These are phyloP conservation scores for Drosophila formosana DNA, from an alignment of 2,888 invertebrate genomes.

Conservation along the genomic window DNA sequence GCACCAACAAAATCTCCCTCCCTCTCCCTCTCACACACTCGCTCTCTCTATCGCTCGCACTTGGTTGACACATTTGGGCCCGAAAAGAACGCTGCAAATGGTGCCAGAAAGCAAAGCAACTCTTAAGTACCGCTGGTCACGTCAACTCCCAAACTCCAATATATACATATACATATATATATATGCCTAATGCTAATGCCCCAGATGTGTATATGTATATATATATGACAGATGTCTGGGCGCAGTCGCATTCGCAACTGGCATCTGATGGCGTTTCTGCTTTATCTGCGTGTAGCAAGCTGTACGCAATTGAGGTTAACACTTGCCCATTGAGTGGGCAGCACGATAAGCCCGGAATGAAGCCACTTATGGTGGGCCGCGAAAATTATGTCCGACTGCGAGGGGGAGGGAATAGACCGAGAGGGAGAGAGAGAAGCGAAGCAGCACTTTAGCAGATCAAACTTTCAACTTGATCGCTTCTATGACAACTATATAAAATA, in stretches of 20 bases:
- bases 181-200: conserved; percentile 5
- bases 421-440: too few species aligned
- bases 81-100: conserved; percentile 23
- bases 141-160: conserved; percentile 40
- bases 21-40: background rate
- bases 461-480: too few species aligned
- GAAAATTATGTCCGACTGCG: too few species aligned
- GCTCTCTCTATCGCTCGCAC: background rate
- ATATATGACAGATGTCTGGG: conserved; percentile 57
- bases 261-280: conserved; percentile 54
- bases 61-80: conserved; percentile 64
- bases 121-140: conserved; percentile 75
- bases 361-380: conserved; percentile 7
- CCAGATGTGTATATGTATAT: background rate
- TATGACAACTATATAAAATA: too few species aligned
- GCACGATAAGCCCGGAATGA: conserved; percentile 44
- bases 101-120: conserved; percentile 33
- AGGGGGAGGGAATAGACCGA: too few species aligned
- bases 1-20: conserved; percentile 51
- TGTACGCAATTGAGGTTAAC: conserved; percentile 74
- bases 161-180: background rate
- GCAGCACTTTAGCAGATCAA: too few species aligned
- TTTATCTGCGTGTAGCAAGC: conserved; percentile 71
- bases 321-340: conserved; percentile 57
- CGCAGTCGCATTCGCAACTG: conserved; percentile 46